Percentiles rank a stretch among this genome's conserved stretches.
phyloP scores from a whole-genome alignment of 2,113 vertebrate genomes.

The Phoxinus phoxinus region DNA sequence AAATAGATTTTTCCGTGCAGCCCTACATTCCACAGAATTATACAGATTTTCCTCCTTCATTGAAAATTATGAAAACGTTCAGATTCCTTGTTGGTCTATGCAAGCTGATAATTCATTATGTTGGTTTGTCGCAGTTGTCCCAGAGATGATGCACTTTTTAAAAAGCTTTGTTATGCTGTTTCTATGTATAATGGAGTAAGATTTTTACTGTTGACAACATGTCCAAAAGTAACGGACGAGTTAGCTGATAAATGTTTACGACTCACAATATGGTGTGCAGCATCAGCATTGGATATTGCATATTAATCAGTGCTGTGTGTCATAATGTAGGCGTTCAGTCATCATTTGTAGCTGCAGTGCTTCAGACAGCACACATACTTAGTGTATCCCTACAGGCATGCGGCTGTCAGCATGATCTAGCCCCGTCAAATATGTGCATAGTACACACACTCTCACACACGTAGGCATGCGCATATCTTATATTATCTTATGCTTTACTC shows the following conservation, averaged over 20 bases:
- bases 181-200: background rate
- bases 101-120: background rate
- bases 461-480: constrained; percentile 1
- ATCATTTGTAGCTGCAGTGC: background rate
- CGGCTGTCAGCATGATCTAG: background rate
- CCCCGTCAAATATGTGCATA: background rate
- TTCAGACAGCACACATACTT: background rate
- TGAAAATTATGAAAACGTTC: background rate
- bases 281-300: background rate
- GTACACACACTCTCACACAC: background rate
- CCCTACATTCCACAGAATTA: background rate
- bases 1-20: no score
- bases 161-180: background rate
- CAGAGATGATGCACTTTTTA: background rate
- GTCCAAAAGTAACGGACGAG: background rate
- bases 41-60: background rate
- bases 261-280: background rate
- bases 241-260: background rate
- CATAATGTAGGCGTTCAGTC: background rate
- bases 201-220: background rate
- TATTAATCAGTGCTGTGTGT: background rate
- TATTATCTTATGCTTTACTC: constrained; percentile 9
- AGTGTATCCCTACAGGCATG: constrained; percentile 3
- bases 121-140: background rate
- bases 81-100: background rate